Base-by-base conservation (phyloP, 2,888 invertebrate genomes). In the Plagodis dolabraria region DNA sequence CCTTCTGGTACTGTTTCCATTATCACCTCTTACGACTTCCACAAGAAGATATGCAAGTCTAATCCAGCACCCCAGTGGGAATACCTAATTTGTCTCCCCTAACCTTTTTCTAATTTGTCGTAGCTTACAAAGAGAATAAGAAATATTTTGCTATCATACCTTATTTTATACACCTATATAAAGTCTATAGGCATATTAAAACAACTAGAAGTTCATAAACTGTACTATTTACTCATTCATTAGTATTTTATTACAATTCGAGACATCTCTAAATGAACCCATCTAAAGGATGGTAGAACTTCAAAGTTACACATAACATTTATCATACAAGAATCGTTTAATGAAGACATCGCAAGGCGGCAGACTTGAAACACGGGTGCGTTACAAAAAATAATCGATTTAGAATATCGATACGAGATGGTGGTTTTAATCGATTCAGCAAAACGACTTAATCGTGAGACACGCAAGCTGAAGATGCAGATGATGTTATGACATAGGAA, bases 381-480 rank as follows among this genome's bases (percentile, higher is more conserved):
- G 11, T 70, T 77, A 83, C 75, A 83, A 86, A 86, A 83, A 85
- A 81, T 80, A 85, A 86, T 86, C 83, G 85, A 83, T 82, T 71
- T 78, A 79, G 74, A 81, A 83, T 84, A 42, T 5, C 86, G 86
- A 83, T 83, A 78, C 76, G 71, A 76, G 82, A 84, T 77, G 82
- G 79, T 81, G 77, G 76, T 74, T 82, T 87, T 90, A 90, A 90
- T 90, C 89, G 89, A 89, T 88, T 86, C 85, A 77, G 86, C 78
- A 81, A 87, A 89, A 88, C 89, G 86, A 88, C 89, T 89, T 89
- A 84, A 85, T 86, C 83, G 78, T 76, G 80, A 76, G 75, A 83
- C 82, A 80, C 77, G 80, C 82, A 72, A 75, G 76, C 77, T 70
- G 77, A 72, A 72, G 67, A 85, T 86, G 87, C 79, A 86, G 79